phyloP scores from a whole-genome alignment of 2,113 vertebrate species.

The Cathartes aura region DNA sequence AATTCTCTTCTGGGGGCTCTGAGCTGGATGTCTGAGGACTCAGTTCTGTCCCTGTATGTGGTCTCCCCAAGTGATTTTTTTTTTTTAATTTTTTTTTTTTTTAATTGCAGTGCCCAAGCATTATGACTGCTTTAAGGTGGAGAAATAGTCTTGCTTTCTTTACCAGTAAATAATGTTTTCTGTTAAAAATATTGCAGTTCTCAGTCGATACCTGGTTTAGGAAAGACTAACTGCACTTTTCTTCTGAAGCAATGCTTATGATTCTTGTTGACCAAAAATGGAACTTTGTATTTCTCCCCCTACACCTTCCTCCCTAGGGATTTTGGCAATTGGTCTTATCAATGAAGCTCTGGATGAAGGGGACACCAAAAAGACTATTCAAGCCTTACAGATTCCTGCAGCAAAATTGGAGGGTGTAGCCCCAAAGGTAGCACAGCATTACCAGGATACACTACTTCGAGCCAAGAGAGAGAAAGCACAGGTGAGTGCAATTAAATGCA shows the following conservation, averaged over 20 bases:
- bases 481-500: slow-evolving; percentile 68
- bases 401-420: slow-evolving; percentile 91
- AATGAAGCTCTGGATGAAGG: slow-evolving; percentile 96
- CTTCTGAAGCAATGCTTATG: background rate
- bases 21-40: background rate
- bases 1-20: background rate
- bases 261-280: background rate
- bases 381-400: slow-evolving; percentile 86
- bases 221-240: background rate
- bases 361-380: slow-evolving; percentile 85
- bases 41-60: background rate
- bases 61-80: background rate
- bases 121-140: background rate
- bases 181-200: background rate
- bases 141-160: background rate
- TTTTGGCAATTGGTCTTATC: slow-evolving; percentile 93
- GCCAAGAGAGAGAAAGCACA: slow-evolving; percentile 95
- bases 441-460: slow-evolving; percentile 91
- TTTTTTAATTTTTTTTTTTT: background rate
- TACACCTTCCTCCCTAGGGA: slow-evolving; percentile 76
- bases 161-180: background rate
- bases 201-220: background rate
- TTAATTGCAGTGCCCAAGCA: background rate
- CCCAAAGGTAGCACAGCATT: slow-evolving; percentile 89
- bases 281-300: background rate